Percentiles rank a stretch among this genome's conserved stretches.
Conservation (phyloP, 2,888 invertebrate species). For the Heliconius cydno region DNA sequence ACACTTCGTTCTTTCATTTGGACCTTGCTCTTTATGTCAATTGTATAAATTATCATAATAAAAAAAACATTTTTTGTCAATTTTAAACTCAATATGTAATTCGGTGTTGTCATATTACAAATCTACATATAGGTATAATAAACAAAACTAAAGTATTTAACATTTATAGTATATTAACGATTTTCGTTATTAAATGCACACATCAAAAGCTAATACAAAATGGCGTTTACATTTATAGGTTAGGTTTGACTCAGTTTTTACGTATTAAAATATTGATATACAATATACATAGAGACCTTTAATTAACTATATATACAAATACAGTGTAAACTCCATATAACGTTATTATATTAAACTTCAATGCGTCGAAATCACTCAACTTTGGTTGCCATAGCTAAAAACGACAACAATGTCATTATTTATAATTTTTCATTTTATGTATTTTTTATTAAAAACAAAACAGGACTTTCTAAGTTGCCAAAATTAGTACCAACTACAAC, state of each 20-base stretch:
- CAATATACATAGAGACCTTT: slow-evolving; percentile 10
- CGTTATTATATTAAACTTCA: background rate
- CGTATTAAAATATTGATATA: background rate
- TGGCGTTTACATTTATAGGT: slow-evolving; percentile 18
- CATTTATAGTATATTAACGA: background rate
- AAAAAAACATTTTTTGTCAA: background rate
- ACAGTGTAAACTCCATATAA: background rate
- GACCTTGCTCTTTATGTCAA: background rate
- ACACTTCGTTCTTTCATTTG: background rate
- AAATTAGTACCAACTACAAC: too few species aligned
- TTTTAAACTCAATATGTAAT: background rate
- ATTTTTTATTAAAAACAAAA: too few species aligned
- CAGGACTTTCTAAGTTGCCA: too few species aligned
- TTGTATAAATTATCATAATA: background rate
- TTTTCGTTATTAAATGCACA: slow-evolving; percentile 7
- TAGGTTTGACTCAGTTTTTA: slow-evolving; percentile 1
- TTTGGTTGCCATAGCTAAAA: too few species aligned
- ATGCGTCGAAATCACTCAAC: background rate
- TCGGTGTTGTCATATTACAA: slow-evolving; percentile 3
- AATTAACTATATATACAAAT: background rate
- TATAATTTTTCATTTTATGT: too few species aligned
- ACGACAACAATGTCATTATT: too few species aligned
- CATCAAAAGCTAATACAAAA: slow-evolving; percentile 4
- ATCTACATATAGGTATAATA: background rate
- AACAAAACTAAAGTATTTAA: background rate